A percentile compares a stretch with the other conserved stretches of the same genome.
These are phyloP conservation scores for Phyllopteryx taeniolatus DNA, from an alignment of 2,113 vertebrate genomes.

Conservation along the genomic window DNA sequence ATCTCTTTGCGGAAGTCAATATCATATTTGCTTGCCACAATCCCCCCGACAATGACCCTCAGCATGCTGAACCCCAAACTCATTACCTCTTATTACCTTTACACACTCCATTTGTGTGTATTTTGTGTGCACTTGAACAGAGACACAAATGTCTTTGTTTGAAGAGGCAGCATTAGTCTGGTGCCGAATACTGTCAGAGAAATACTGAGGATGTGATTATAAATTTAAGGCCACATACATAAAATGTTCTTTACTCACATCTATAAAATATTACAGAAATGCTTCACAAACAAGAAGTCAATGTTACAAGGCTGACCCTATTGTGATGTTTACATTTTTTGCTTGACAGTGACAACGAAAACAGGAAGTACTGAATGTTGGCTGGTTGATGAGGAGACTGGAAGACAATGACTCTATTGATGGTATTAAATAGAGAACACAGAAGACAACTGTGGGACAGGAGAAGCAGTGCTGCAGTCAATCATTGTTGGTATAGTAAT, in stretches of 20 bases:
- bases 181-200: neutral
- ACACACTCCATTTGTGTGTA: constrained; percentile 19
- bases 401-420: neutral
- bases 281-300: neutral
- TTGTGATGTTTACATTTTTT: neutral
- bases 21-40: constrained; percentile 48
- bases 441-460: neutral
- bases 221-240: neutral
- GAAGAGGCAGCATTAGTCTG: constrained; percentile 12
- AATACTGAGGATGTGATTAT: constrained; percentile 2
- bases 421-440: neutral
- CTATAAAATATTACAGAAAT: neutral
- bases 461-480: neutral
- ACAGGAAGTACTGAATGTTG: neutral
- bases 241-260: neutral
- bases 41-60: constrained; percentile 49
- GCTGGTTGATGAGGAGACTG: neutral
- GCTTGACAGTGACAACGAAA: neutral
- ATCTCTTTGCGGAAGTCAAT: constrained; percentile 70
- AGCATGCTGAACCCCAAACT: constrained; percentile 43
- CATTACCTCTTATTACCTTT: constrained; percentile 62
- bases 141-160: neutral
- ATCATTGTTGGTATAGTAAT: too few species aligned
- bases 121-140: constrained; percentile 15
- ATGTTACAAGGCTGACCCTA: neutral